Conservation (phyloP, 1,140 invertebrate species). For the Anastatus disparis region DNA sequence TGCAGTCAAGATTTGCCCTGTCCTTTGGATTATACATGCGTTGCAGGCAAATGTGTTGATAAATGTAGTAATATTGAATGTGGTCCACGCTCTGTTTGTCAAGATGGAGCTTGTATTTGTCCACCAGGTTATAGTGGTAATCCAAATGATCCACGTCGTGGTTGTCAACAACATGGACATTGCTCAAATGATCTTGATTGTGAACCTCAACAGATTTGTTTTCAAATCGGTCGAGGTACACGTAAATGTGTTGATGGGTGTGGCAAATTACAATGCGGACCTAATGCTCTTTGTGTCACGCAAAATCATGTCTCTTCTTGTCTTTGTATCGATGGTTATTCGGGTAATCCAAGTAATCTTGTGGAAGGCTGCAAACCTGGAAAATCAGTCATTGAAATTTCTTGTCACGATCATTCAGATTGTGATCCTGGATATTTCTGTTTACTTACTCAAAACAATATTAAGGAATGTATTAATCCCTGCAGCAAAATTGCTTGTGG, state of each 20-base stretch:
- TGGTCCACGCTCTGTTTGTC: conserved; percentile 83
- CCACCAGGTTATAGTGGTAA: conserved; percentile 82
- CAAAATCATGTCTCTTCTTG: conserved; percentile 86
- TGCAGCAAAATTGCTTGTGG: conserved; percentile 83
- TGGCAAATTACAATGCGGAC: conserved; percentile 87
- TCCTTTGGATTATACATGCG: conserved; percentile 79
- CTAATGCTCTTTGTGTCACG: conserved; percentile 86
- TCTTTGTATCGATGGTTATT: conserved; percentile 82
- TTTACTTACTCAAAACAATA: conserved; percentile 70
- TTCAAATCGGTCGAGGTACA: conserved; percentile 79
- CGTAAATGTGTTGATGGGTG: conserved; percentile 88
- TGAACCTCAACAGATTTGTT: conserved; percentile 84
- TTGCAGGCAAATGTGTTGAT: conserved; percentile 77
- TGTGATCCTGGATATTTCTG: conserved; percentile 75
- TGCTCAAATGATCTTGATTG: conserved; percentile 85
- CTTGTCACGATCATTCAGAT: conserved; percentile 77
- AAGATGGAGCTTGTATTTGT: conserved; percentile 82
- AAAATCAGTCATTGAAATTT: conserved; percentile 63
- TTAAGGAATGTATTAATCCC: conserved; percentile 78
- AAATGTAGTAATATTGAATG: conserved; percentile 79
- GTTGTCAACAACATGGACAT: conserved; percentile 77
- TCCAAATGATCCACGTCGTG: conserved; percentile 75
- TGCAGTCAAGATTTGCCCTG: conserved; percentile 78
- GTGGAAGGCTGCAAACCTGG: conserved; percentile 79
- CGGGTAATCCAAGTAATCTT: conserved; percentile 83